Evolutionary conservation across 2,888 invertebrate genomes (phyloP), one percentile per base, ranked within the genome.

Genomic region (Ornithoptera alexandrae): DNA sequence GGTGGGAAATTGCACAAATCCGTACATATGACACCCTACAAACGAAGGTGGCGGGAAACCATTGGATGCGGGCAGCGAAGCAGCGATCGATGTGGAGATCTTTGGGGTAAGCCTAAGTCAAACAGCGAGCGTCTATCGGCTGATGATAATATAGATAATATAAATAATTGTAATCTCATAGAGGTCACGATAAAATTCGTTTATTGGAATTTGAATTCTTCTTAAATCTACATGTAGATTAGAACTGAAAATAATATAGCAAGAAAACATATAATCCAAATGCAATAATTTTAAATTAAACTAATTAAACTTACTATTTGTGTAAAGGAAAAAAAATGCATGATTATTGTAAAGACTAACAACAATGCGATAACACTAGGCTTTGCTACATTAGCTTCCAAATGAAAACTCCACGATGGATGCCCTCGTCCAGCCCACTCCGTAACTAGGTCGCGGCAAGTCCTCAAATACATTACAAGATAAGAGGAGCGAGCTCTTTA

Each of bases 381-480:
- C 73, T 50, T 75, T 73, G 77, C 73, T 73, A 78, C 78, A 77
- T 77, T 78, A 77, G 74, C 73, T 74, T 71, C 73, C 72, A 73
- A 78, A 79, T 75, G 76, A 73, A 75, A 76, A 74, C 70, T 71
- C 69, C 71, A 62, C 73, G 72, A 69, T 74, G 73, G 73, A 74
- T 74, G 74, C 72, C 74, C 75, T 57, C 61, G 20, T 56, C 70
- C 64, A 30, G 6, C 74, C 71, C 74, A 70, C 72, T 68, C 72
- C 73, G 74, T 78, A 85, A 85, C 72, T 85, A 77, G 84, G 85
- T 81, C 84, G 76, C 74, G 72, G 69, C 71, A 74, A 78, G 76
- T 78, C 77, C 81, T 79, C 80, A 83, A 84, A 84, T 80, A 85
- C 82, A 83, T 83, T 85, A 83, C 77, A 78, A 79, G 83, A 84